phyloP scores from a whole-genome alignment of 1,140 invertebrate genomes.

The Lethrus apterus region DNA sequence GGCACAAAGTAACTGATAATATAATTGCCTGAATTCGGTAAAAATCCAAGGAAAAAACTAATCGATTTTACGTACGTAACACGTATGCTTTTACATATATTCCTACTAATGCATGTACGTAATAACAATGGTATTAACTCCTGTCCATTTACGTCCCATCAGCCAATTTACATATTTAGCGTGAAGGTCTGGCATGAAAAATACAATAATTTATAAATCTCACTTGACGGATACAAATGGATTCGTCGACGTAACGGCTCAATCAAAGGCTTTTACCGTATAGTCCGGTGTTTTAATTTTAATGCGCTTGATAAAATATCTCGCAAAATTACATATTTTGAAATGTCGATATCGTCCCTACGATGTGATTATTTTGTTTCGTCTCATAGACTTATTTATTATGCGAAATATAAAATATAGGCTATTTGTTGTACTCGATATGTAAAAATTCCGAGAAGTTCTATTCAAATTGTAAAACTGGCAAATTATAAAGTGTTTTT shows the following conservation, averaged over 20 bases:
- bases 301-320: neutral
- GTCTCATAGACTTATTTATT: neutral
- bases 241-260: neutral
- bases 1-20: too few relatives aligned
- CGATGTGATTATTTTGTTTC: neutral
- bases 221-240: conserved; percentile 8
- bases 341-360: neutral
- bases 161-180: neutral
- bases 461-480: too few relatives aligned
- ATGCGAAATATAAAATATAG: conserved; percentile 3
- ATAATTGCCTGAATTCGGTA: conserved; percentile 3
- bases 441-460: too few relatives aligned
- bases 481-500: too few relatives aligned
- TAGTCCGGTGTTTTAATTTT: neutral
- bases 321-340: neutral
- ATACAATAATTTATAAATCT: conserved; percentile 11
- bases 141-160: neutral
- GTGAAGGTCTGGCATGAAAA: neutral
- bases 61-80: neutral
- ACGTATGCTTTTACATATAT: neutral
- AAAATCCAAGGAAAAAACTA: neutral
- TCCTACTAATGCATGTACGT: neutral
- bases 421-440: too few relatives aligned
- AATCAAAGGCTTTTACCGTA: neutral
- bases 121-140: neutral